phyloP scores from a whole-genome alignment of 2,888 invertebrate genomes.

The Hirtodrosophila duncani region DNA sequence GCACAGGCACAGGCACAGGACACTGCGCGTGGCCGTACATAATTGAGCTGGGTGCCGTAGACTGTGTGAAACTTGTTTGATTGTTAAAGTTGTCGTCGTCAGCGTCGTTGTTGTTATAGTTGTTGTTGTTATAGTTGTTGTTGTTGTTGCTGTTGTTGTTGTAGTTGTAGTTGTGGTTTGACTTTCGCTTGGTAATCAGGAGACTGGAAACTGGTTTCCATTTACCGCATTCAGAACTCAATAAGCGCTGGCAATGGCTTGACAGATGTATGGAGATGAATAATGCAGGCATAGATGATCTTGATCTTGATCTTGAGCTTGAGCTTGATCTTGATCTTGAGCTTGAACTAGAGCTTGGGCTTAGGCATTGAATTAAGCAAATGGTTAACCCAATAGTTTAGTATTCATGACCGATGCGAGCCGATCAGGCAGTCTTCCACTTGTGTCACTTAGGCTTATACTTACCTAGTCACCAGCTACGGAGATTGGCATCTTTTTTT shows the following conservation, averaged over 20 bases:
- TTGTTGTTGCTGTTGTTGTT: constrained; percentile 5
- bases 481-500: not conserved
- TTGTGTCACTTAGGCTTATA: no score
- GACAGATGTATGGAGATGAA: constrained; percentile 15
- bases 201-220: constrained; percentile 6
- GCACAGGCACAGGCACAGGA: not conserved
- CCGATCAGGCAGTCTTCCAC: no score
- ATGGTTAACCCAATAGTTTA: no score
- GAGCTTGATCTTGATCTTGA: no score
- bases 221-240: constrained; percentile 8
- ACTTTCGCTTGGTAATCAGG: constrained; percentile 17
- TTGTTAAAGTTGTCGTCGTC: constrained; percentile 16
- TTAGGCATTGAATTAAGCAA: no score
- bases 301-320: no score
- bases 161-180: constrained; percentile 24
- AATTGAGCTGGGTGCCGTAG: no score
- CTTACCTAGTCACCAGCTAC: no score
- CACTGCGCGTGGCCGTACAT: constrained; percentile 7
- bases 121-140: constrained; percentile 1
- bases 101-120: not conserved
- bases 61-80: constrained; percentile 12
- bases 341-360: no score
- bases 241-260: constrained; percentile 36
- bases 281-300: constrained; percentile 21
- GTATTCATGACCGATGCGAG: no score